Evolutionary conservation across 2,113 vertebrate species (phyloP), one percentile per base, ranked within the genome.

Genomic region (Actenoides lindsayi): DNA sequence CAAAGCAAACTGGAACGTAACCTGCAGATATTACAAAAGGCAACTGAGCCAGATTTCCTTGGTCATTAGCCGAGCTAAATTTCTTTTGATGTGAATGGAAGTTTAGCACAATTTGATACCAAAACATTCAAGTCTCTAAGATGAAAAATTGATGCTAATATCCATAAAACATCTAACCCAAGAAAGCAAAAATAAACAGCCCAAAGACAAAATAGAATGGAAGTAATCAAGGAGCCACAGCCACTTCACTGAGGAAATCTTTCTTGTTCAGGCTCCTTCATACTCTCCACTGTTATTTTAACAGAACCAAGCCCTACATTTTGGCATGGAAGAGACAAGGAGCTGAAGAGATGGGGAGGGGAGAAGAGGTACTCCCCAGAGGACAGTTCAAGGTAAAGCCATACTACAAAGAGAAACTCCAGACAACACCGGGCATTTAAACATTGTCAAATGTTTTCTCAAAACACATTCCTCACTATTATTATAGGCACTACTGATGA

Each of bases 171-270:
- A 46, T 54, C 37, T 46, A 83, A 90, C 5, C 6, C 78, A 90
- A 70, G n/a, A 74, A 90, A 90, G 63, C 19, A 92, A 83, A 96
- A 93, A 83, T 48, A 90, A 77, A 70, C 42, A 94, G 27, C 51
- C 48, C 11, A 17, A 33, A 94, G 80, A 67, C 51, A 89, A 91
- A 77, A 81, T 2, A 48, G 60, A 84, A 71, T 42, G 63, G 90
- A 94, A 85, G 9, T 33, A 90, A 86, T 80, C 35, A 67, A 74
- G 68, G 12, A 77, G 23, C 60, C 70, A 42, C 1, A 68, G 57
- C 21, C 41, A 79, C 56, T 65, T 74, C 68, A 75, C 37, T 56
- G 10, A 17, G 16, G 41, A 73, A 24, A 30, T 16, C 8, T 44
- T 89, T 68, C 30, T 44, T 24, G 15, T 57, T 74, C 33, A 78